Conservation (phyloP, 2,113 vertebrate genomes). For the Shinisaurus crocodilurus region DNA sequence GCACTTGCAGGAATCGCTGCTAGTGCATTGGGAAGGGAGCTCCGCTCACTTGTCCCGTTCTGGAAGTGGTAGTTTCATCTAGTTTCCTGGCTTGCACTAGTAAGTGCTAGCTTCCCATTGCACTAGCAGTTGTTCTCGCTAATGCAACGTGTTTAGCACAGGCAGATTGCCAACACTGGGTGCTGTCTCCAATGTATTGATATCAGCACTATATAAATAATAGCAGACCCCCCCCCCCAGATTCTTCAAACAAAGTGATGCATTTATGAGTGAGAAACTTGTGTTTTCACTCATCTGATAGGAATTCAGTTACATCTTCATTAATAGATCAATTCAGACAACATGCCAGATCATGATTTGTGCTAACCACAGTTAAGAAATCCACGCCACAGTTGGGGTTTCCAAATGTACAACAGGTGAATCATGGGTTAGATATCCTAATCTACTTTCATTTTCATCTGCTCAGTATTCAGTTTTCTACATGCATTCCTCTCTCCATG, state of each 20-base stretch:
- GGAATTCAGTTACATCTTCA: conserved; percentile 6
- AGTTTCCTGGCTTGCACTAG: no score
- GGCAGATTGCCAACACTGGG: no score
- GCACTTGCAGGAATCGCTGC: conserved; percentile 21
- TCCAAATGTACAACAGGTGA: background rate
- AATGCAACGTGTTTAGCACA: no score
- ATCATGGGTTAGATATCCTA: background rate
- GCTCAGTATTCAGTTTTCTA: background rate
- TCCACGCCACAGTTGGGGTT: background rate
- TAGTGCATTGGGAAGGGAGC: no score
- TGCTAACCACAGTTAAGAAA: background rate
- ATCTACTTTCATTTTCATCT: background rate
- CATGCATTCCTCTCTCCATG: background rate
- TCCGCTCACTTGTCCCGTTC: no score
- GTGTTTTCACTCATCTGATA: conserved; percentile 34
- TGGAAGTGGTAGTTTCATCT: no score
- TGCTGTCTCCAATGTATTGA: background rate
- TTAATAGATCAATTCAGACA: background rate
- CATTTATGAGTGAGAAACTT: conserved; percentile 34
- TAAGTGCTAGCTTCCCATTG: no score
- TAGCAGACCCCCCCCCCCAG: background rate
- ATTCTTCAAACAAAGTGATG: background rate
- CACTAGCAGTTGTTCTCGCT: no score
- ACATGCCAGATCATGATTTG: background rate
- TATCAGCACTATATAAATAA: background rate